phyloP scores from a whole-genome alignment of 2,888 invertebrate species.

The Tiliacea citrago region DNA sequence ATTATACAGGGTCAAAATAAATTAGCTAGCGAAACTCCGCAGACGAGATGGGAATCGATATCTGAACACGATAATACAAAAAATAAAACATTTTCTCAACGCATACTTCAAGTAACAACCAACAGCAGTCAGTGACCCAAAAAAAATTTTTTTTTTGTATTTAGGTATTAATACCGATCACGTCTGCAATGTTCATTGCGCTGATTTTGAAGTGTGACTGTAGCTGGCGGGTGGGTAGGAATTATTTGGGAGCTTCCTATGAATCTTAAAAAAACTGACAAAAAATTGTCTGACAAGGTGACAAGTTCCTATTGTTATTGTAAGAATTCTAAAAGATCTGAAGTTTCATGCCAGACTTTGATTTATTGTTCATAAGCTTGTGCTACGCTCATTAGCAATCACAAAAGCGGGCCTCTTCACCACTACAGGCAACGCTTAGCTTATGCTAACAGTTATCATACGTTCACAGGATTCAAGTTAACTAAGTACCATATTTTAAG shows the following conservation, averaged over 20 bases:
- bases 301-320: neutral
- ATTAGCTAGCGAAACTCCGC: no score
- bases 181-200: no score
- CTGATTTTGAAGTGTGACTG: no score
- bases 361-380: neutral
- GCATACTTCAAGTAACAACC: no score
- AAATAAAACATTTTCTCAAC: no score
- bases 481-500: neutral
- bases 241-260: neutral
- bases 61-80: no score
- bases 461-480: neutral
- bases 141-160: no score
- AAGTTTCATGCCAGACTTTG: neutral
- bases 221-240: neutral
- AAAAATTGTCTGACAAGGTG: no score
- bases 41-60: no score
- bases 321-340: neutral
- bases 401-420: neutral
- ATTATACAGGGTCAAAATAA: no score
- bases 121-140: no score
- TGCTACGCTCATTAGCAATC: neutral
- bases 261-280: neutral
- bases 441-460: neutral
- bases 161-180: no score
- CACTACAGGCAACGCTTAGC: neutral